Percentiles rank a stretch among this genome's conserved stretches.
phyloP scores from a whole-genome alignment of 2,888 invertebrate genomes.

The Archaeoteleia sp. region DNA sequence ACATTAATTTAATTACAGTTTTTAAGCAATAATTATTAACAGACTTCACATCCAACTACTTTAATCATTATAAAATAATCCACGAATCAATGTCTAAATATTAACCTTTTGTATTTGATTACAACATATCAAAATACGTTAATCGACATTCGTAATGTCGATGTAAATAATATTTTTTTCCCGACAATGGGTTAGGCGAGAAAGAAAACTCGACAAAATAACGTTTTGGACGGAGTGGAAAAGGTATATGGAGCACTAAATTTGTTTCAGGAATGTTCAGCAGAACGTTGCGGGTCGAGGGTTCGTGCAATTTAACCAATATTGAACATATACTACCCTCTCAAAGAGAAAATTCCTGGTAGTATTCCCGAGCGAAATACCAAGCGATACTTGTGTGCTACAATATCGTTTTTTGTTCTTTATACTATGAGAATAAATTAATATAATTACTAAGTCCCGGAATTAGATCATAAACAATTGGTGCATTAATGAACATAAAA shows the following conservation, averaged over 20 bases:
- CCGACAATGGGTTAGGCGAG: neutral
- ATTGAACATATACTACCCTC: slow-evolving; percentile 16
- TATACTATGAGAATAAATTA: no score
- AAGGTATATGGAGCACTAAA: slow-evolving; percentile 39
- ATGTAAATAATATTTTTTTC: slow-evolving; percentile 13
- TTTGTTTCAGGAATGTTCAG: slow-evolving; percentile 39
- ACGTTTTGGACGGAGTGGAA: slow-evolving; percentile 29
- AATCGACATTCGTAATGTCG: slow-evolving; percentile 3
- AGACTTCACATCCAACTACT: no score
- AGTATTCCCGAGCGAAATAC: slow-evolving; percentile 10
- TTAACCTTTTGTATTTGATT: neutral
- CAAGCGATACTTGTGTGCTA: slow-evolving; percentile 7
- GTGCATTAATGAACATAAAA: no score
- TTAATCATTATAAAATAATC: no score
- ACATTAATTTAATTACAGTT: no score
- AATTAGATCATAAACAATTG: no score
- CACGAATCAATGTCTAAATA: no score
- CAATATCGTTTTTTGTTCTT: slow-evolving; percentile 5
- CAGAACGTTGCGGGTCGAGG: slow-evolving; percentile 17
- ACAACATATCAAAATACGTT: neutral
- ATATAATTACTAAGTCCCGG: no score
- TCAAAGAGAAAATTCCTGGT: slow-evolving; percentile 19
- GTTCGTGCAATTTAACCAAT: slow-evolving; percentile 14
- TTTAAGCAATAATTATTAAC: no score
- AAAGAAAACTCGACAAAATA: slow-evolving; percentile 27